Base-by-base conservation (phyloP, 2,113 vertebrate species). In the Carlito syrichta region DNA sequence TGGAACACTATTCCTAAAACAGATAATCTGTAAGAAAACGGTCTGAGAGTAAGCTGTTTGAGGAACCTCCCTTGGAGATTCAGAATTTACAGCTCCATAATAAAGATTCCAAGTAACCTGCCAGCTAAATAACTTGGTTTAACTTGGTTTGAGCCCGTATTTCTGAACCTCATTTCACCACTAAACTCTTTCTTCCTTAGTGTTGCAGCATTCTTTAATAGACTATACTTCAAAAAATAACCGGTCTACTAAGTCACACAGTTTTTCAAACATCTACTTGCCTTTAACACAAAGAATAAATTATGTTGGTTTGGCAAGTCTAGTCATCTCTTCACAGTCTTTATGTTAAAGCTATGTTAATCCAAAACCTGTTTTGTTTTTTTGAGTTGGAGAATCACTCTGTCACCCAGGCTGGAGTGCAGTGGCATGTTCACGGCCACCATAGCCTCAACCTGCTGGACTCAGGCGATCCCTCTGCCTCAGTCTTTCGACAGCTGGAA, bases 281-380 rank as follows among this genome's bases (percentile, higher is more conserved):
- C 56, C 69, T 91, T 71, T 76, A 79, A 32, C n/a, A 69, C 25
- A 91, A 88, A 76, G 48, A 54, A 43, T 77, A 76, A 69, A 27
- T 52, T 66, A n/a, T 27, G 32, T 84, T 27, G 66, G n/a, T 60
- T 58, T 85, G 73, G 85, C 88, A 60, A 68, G 63, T 76, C 73
- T 87, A 32, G 32, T 76, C 77, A 32, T 63, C 45, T 83, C 76
- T 85, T 86, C 82, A 92, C 25, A n/a, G 58, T 48, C 58, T 69
- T 32, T 22, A 87, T 30, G 62, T 76, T 86, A 84, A 87, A 87
- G 68, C 17, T 54, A n/a, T n/a, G 20, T 84, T 76, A 19, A 95
- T 86, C 38, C 45, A n/a, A 95, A 93, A 97, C 60, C 86, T 43
- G 62, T 86, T 86, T n/a, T n/a, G n/a, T n/a, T n/a, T n/a, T n/a